These are phyloP conservation scores for Drosophila merina DNA, from an alignment of 2,888 invertebrate species.

Conservation along the genomic window DNA sequence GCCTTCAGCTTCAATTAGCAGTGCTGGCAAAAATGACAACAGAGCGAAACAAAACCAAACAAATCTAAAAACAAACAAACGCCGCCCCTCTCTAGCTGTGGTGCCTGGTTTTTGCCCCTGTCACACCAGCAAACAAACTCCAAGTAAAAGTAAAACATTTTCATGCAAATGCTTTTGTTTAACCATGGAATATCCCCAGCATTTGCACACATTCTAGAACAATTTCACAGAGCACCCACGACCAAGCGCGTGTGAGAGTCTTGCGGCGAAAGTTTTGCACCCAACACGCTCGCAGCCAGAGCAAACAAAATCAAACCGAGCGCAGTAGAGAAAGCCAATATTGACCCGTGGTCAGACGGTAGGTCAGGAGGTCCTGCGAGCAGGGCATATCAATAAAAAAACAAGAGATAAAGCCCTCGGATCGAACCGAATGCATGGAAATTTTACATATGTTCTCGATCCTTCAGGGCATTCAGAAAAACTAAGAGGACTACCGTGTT, in stretches of 20 bases:
- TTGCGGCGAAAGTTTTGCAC: conserved; percentile 66
- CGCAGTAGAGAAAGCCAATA: conserved; percentile 74
- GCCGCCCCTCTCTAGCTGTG: background rate
- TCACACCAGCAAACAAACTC: conserved; percentile 44
- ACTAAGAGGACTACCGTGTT: too few species aligned
- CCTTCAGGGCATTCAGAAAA: background rate
- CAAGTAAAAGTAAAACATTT: conserved; percentile 69
- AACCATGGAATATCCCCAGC: conserved; percentile 72
- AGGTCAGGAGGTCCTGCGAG: conserved; percentile 1
- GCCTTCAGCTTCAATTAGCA: conserved; percentile 62
- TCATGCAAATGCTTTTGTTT: conserved; percentile 72
- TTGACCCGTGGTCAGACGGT: conserved; percentile 56
- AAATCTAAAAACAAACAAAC: conserved; percentile 24
- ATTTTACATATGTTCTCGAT: background rate
- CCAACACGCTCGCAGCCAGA: conserved; percentile 41
- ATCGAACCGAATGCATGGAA: background rate
- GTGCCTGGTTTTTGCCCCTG: background rate
- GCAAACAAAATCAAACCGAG: conserved; percentile 78
- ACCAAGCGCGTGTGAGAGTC: conserved; percentile 51
- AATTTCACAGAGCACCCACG: conserved; percentile 3
- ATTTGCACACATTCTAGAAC: conserved; percentile 48
- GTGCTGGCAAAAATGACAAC: conserved; percentile 37
- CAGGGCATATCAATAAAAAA: conserved; percentile 13
- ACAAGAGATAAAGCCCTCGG: background rate
- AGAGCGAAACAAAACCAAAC: conserved; percentile 25